phyloP scores from a whole-genome alignment of 2,888 invertebrate species.

The Thelaira solivaga region DNA sequence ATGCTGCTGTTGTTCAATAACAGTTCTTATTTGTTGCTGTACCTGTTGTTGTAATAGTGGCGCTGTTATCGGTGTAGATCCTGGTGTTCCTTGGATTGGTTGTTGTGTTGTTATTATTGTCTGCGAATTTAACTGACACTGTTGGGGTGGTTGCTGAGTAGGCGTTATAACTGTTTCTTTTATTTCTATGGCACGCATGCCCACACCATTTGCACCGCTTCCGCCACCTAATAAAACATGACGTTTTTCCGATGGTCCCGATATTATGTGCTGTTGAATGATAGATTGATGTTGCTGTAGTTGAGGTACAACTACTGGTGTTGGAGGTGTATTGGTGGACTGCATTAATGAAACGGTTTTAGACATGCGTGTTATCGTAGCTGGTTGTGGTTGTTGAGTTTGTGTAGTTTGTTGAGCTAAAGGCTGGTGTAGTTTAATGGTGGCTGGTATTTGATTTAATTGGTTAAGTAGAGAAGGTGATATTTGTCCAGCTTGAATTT shows the following conservation, averaged over 20 bases:
- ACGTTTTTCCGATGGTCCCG: slow-evolving; percentile 71
- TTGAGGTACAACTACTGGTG: slow-evolving; percentile 79
- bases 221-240: slow-evolving; percentile 70
- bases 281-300: slow-evolving; percentile 77
- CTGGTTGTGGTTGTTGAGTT: slow-evolving; percentile 68
- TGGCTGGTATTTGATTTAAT: slow-evolving; percentile 75
- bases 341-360: slow-evolving; percentile 65
- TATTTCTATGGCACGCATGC: slow-evolving; percentile 67
- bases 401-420: slow-evolving; percentile 61
- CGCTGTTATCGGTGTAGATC: slow-evolving; percentile 70
- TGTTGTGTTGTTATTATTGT: slow-evolving; percentile 73
- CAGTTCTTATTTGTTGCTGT: slow-evolving; percentile 67
- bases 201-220: neutral
- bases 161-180: slow-evolving; percentile 74
- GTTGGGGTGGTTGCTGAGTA: slow-evolving; percentile 68
- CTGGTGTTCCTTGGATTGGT: slow-evolving; percentile 46
- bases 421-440: slow-evolving; percentile 78
- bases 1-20: slow-evolving; percentile 71
- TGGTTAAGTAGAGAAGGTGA: slow-evolving; percentile 74
- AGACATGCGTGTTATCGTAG: slow-evolving; percentile 43
- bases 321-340: slow-evolving; percentile 55
- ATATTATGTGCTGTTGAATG: slow-evolving; percentile 75
- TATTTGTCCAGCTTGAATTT: slow-evolving; percentile 78
- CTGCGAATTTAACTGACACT: slow-evolving; percentile 72
- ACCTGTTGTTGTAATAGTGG: slow-evolving; percentile 58